Percentiles rank a stretch among this genome's conserved stretches.
These are phyloP conservation scores for Apotomis capreana DNA, from an alignment of 2,888 invertebrate genomes.

Conservation along the genomic window DNA sequence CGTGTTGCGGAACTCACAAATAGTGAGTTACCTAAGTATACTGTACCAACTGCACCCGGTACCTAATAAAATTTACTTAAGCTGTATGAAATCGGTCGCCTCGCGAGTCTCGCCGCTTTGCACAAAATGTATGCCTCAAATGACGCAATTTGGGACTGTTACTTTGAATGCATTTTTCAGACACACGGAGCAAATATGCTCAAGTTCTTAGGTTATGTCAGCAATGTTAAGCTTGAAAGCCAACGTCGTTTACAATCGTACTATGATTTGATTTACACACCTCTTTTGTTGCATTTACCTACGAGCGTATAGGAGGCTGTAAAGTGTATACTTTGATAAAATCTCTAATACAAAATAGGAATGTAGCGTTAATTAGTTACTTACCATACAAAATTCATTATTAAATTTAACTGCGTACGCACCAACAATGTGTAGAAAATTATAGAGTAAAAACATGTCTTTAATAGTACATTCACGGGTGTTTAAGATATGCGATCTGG, in stretches of 20 bases:
- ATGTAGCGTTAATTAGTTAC: too few species aligned
- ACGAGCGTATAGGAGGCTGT: background rate
- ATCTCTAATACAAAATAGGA: too few species aligned
- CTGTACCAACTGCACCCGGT: constrained; percentile 41
- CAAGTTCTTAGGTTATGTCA: background rate
- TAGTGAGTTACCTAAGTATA: constrained; percentile 35
- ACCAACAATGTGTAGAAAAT: too few species aligned
- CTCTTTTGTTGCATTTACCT: background rate
- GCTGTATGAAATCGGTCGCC: constrained; percentile 60
- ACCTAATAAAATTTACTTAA: constrained; percentile 61
- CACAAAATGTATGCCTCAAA: constrained; percentile 61
- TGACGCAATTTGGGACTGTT: constrained; percentile 53
- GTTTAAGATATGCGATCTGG: too few species aligned
- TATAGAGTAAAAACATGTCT: too few species aligned
- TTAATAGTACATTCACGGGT: too few species aligned
- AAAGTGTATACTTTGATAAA: too few species aligned
- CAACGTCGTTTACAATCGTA: constrained; percentile 12
- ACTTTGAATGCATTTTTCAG: constrained; percentile 54
- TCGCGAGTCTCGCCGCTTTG: constrained; percentile 59
- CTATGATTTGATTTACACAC: constrained; percentile 13
- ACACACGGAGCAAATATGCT: background rate
- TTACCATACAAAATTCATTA: too few species aligned
- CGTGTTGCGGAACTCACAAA: constrained; percentile 31
- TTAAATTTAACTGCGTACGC: too few species aligned
- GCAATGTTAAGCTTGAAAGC: constrained; percentile 2